Base-by-base conservation (phyloP, 64 coral and sea anemone species). In the Montipora cactus region DNA sequence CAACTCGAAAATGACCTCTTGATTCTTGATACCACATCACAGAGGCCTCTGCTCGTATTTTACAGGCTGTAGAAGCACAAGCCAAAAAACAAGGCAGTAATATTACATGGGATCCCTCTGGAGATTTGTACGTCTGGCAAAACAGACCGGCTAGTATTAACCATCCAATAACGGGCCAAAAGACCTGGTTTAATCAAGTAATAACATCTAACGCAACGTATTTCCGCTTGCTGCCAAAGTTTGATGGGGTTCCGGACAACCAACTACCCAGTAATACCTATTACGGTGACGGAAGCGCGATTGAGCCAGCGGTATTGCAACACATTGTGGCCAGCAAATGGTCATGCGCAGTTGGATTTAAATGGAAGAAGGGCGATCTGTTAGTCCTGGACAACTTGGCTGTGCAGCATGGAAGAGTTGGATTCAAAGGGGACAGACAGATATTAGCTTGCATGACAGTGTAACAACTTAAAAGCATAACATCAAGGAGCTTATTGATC, bases 231-330 rank as follows among this genome's bases (percentile, higher is more conserved):
- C 19, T 81, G 2, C 53, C 79, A 0, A 62, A 14, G 2, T 21
- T 47, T 1, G 37, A 7, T 6, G 52, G 44, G 22, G 61, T 86
- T 14, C 82, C 81, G 1, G 52, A 69, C 23, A 49, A 79, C 47
- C 79, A 4, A 28, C 28, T 28, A 28, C 57, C 83, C 5, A 4
- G 0, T 20, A 74, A 93, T 47, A 82, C 84, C 22, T 93, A 20
- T 47, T 96, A 96, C 55, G 95, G 95, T 1, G 95, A 96, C 48
- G 95, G 91, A 23, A 86, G 91, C 83, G 91, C 89, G 77, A 89
- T 96, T 18, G 91, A 96, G 84, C 79, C 90, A 45, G 87, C 37
- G 66, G 95, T 96, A 46, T 15, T 96, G 15, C 90, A 96, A 77
- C 95, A 96, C 79, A 16, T 96, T 15, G 78, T 79, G 5, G 90